phyloP scores from a whole-genome alignment of 2,888 invertebrate genomes.

The Himalopsyche anomala region DNA sequence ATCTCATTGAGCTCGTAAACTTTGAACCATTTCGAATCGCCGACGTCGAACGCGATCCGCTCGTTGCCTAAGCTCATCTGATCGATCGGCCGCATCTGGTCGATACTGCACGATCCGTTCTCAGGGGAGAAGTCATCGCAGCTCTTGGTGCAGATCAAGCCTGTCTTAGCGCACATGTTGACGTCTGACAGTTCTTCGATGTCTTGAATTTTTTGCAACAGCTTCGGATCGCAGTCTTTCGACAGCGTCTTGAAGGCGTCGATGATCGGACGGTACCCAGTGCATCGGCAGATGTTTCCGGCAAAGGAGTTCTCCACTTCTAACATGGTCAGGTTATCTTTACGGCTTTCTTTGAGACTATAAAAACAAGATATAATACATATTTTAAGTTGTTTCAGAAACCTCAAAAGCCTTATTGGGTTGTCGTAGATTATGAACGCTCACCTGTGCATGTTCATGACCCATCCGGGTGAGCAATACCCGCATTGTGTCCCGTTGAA shows the following conservation, averaged over 20 bases:
- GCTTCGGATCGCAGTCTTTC: conserved; percentile 75
- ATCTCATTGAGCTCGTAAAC: conserved; percentile 73
- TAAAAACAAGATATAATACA: conserved; percentile 64
- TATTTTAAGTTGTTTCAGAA: too few species aligned
- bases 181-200: conserved; percentile 71
- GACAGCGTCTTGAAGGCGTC: conserved; percentile 88
- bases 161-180: conserved; percentile 67
- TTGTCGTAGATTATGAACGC: neutral
- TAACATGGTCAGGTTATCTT: conserved; percentile 76
- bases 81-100: conserved; percentile 64
- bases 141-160: conserved; percentile 69
- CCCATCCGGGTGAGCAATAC: conserved; percentile 86
- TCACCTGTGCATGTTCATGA: conserved; percentile 86
- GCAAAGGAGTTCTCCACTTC: conserved; percentile 87
- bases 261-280: conserved; percentile 86
- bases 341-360: conserved; percentile 75
- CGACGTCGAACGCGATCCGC: conserved; percentile 76
- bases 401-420: too few species aligned
- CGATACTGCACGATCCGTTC: conserved; percentile 71
- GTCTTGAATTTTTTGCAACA: conserved; percentile 75
- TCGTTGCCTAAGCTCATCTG: conserved; percentile 69
- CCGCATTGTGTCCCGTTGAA: conserved; percentile 86
- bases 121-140: conserved; percentile 69
- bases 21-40: conserved; percentile 75
- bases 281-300: conserved; percentile 87